These are phyloP conservation scores for Podotricha telesiphe DNA, from an alignment of 2,888 invertebrate species.

Conservation along the genomic window DNA sequence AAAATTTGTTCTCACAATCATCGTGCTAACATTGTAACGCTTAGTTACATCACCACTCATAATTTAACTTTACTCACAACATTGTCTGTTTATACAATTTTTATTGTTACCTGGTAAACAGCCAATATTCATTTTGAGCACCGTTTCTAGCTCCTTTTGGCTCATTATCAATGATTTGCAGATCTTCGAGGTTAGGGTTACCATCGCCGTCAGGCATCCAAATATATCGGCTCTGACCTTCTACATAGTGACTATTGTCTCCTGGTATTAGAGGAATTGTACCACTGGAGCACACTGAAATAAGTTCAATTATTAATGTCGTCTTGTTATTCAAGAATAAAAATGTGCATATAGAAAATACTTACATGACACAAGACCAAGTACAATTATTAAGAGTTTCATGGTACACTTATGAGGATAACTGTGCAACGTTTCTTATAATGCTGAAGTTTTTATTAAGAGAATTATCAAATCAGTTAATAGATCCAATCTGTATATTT, in stretches of 20 bases:
- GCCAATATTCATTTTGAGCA: slow-evolving; percentile 51
- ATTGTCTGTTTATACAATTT: too few relatives aligned
- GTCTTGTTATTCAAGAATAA: too few relatives aligned
- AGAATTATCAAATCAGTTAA: neutral
- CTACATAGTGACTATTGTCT: slow-evolving; percentile 52
- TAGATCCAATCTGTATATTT: neutral
- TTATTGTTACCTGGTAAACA: slow-evolving; percentile 50
- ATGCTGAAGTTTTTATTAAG: neutral
- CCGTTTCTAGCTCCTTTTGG: slow-evolving; percentile 44
- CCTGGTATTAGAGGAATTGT: slow-evolving; percentile 44
- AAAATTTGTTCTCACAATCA: too few relatives aligned
- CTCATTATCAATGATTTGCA: slow-evolving; percentile 44
- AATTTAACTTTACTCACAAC: too few relatives aligned
- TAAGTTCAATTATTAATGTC: too few relatives aligned
- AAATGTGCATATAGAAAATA: neutral
- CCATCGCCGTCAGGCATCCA: slow-evolving; percentile 54
- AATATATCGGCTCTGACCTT: slow-evolving; percentile 52
- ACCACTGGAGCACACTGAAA: slow-evolving; percentile 37
- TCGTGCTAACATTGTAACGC: too few relatives aligned
- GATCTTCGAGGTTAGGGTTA: slow-evolving; percentile 51
- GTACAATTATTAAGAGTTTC: slow-evolving; percentile 1
- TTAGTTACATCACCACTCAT: too few relatives aligned
- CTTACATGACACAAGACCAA: neutral
- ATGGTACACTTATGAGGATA: neutral
- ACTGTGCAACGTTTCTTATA: neutral